Base-by-base conservation (phyloP, 1,140 invertebrate genomes). In the Bombus pascuorum region DNA sequence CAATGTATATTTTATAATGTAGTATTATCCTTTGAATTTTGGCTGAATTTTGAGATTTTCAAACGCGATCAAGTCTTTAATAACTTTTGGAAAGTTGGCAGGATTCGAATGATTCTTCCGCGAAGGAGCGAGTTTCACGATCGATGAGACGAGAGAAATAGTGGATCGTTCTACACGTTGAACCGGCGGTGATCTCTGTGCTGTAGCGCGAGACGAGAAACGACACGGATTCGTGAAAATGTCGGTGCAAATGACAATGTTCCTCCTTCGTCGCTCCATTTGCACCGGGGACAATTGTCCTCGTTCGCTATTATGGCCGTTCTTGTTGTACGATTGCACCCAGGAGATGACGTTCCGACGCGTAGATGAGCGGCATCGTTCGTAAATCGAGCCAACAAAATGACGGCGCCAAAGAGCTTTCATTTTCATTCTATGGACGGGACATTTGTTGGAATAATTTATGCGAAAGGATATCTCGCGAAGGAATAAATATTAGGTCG, bases 271-370 rank as follows among this genome's bases (percentile, higher is more conserved):
- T 47, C 85, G 78, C 47, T 71, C 85, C 75, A 84, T 84, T 84
- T 84, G 53, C 82, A 79, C 74, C 62, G 66, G 12, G 75, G 66
- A 66, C 82, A 84, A 84, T 84, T 62, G 82, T 84, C 39, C 82
- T 44, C 37, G 75, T 72, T 62, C 62, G 34, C 66, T 44, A 79
- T 79, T 78, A 79, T 44, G n/a, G 75, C 13, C 74, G 75, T 79
- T 84, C 75, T 44, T 71, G 47, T 84, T 84, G 82, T 39, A 59
- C 74, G 53, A 84, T 66, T 42, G 53, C 75, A 59, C 75, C 75
- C 44, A 47, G 3, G 59, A 72, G 62, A 76, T 53, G 81, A 76
- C 13, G 72, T 39, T 53, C 15, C 81, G 22, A 28, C 47, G 47
- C 78, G 78, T 70, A 42, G 37, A 83, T 37, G 81, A 65, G 81